Evolutionary conservation across 2,113 vertebrate genomes (phyloP).

Genomic region (Spheniscus mendiculus): DNA sequence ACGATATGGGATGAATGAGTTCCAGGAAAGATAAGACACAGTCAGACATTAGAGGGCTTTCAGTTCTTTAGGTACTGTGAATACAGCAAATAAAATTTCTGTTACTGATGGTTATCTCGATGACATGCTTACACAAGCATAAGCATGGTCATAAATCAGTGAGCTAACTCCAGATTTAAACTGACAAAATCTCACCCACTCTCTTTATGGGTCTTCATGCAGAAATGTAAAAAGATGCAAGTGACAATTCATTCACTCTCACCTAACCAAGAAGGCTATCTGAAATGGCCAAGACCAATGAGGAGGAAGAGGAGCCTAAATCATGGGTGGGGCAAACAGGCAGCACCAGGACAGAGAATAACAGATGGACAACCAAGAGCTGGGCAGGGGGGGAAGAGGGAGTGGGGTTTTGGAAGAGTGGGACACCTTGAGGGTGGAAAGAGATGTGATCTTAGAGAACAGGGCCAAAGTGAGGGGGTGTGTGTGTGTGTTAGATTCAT

Average conservation of each 20-base stretch:
- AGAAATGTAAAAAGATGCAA: not conserved
- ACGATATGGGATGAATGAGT: not conserved
- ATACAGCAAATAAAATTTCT: conserved; percentile 32
- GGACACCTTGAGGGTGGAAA: not conserved
- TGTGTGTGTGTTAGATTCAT: no score
- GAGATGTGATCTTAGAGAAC: not conserved
- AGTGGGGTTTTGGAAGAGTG: not conserved
- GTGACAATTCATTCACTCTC: not conserved
- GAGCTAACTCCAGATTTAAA: not conserved
- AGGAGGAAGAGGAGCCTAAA: not conserved
- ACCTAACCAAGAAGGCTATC: no score
- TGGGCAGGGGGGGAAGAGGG: not conserved
- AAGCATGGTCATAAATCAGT: fast-evolving
- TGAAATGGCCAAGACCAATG: not conserved
- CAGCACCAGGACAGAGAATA: not conserved
- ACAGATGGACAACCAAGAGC: fast-evolving
- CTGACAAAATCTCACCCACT: not conserved
- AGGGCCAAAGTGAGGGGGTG: no score
- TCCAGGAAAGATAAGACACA: conserved; percentile 11
- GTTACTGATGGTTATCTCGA: not conserved
- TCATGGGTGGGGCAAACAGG: not conserved
- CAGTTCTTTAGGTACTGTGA: conserved; percentile 25
- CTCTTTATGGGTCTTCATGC: not conserved
- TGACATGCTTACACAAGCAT: not conserved
- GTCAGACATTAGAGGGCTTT: not conserved